Evolutionary conservation across 2,113 vertebrate species (phyloP).

Genomic region (Corythornis vintsioides): DNA sequence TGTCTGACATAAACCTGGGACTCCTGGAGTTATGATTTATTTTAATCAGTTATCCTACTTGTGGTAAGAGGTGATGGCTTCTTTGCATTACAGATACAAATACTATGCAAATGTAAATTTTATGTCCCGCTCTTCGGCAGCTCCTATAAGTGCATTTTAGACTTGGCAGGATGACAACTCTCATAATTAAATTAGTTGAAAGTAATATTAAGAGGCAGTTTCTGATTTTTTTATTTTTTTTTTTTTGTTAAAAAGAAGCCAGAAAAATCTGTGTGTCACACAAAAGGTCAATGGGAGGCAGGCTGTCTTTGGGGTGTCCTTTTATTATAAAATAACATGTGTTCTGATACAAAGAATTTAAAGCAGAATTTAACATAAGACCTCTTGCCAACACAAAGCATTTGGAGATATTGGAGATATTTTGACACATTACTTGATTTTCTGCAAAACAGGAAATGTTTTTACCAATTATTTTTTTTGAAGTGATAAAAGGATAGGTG

Average conservation of each 20-base stretch:
- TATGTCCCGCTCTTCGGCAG: background rate
- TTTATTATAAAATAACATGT: background rate
- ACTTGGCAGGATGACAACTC: conserved; percentile 34
- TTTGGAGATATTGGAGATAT: background rate
- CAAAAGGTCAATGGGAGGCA: background rate
- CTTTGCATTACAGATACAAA: conserved; percentile 32
- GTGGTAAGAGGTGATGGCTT: conserved; percentile 28
- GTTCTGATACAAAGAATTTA: background rate
- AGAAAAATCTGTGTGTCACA: conserved; percentile 8
- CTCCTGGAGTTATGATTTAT: conserved; percentile 34
- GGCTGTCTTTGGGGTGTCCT: background rate
- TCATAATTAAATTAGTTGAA: conserved; percentile 7
- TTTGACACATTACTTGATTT: background rate
- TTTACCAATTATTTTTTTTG: background rate
- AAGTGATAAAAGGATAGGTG: background rate
- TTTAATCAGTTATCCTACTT: conserved; percentile 35
- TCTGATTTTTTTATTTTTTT: background rate
- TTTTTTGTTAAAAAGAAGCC: background rate
- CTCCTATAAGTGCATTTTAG: background rate
- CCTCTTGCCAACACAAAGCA: background rate
- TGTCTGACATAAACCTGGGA: conserved; percentile 40
- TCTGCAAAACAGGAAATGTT: background rate
- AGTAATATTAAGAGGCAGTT: conserved; percentile 12
- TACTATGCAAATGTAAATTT: conserved; percentile 33
- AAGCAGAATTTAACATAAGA: conserved; percentile 8